These are phyloP conservation scores for Euspilapteryx auroguttella DNA, from an alignment of 2,888 invertebrate genomes.

Conservation along the genomic window DNA sequence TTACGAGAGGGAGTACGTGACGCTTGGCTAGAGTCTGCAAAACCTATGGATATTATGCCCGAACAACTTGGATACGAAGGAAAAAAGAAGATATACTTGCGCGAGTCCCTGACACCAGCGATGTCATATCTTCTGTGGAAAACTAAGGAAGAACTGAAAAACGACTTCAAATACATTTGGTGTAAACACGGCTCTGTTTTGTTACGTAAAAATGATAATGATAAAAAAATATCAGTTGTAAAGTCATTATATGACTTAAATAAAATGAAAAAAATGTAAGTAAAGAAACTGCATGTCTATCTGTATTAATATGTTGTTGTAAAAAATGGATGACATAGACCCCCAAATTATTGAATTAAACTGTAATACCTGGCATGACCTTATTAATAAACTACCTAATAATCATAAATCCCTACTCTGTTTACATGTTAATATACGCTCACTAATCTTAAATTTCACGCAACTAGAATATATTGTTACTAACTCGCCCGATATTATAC, in stretches of 20 bases:
- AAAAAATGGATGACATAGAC: neutral
- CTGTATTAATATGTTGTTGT: neutral
- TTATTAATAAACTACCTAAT: neutral
- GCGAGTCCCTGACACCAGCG: slow-evolving; percentile 5
- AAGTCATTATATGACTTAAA: neutral
- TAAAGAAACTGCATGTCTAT: neutral
- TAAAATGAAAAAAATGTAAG: neutral
- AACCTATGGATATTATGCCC: too few relatives aligned
- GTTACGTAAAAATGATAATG: slow-evolving; percentile 5
- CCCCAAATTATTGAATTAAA: neutral
- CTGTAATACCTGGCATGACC: slow-evolving; percentile 2
- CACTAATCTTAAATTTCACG: slow-evolving; percentile 6
- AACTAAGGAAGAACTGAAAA: slow-evolving; percentile 5
- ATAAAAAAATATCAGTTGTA: slow-evolving; percentile 2
- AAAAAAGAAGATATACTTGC: slow-evolving; percentile 3
- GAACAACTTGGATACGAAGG: too few relatives aligned
- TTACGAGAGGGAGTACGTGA: too few relatives aligned
- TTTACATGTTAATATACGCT: slow-evolving; percentile 6
- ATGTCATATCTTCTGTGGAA: slow-evolving; percentile 7
- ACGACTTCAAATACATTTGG: slow-evolving; percentile 7
- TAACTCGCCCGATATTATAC: slow-evolving; percentile 2
- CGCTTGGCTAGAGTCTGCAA: too few relatives aligned
- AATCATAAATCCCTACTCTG: neutral
- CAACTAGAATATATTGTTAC: slow-evolving; percentile 8
- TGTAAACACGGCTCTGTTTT: slow-evolving; percentile 7